Evolutionary conservation across 2,888 invertebrate species (phyloP).

Genomic region (Polydrusus cervinus): DNA sequence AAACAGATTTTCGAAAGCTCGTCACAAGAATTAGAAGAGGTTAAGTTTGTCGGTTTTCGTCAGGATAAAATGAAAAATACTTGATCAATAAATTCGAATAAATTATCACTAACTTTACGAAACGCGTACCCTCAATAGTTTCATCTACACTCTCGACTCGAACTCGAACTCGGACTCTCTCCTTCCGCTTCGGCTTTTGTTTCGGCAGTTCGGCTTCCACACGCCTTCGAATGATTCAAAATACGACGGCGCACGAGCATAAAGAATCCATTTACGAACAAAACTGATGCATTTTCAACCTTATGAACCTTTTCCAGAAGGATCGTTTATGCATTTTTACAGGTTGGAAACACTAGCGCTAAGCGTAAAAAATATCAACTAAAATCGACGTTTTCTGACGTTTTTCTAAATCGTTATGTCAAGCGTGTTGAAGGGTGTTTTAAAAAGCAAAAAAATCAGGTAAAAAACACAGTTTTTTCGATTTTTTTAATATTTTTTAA

Average conservation of each 20-base stretch:
- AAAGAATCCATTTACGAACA: slow-evolving; percentile 25
- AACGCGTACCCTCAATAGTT: slow-evolving; percentile 66
- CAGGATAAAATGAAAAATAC: neutral
- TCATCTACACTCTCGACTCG: slow-evolving; percentile 59
- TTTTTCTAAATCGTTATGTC: slow-evolving; percentile 63
- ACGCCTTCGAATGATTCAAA: slow-evolving; percentile 20
- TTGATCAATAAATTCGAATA: slow-evolving; percentile 32
- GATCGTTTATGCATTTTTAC: slow-evolving; percentile 48
- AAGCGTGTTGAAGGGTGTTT: slow-evolving; percentile 58
- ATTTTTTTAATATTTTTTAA: slow-evolving; percentile 50
- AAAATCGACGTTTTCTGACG: slow-evolving; percentile 66
- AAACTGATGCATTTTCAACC: slow-evolving; percentile 53
- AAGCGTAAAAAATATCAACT: slow-evolving; percentile 68
- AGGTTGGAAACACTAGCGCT: slow-evolving; percentile 65
- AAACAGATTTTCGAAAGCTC: slow-evolving; percentile 11
- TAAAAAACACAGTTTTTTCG: slow-evolving; percentile 57
- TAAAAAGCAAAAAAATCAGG: slow-evolving; percentile 59
- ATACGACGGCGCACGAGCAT: slow-evolving; percentile 36
- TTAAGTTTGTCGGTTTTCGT: slow-evolving; percentile 19
- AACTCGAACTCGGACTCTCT: slow-evolving; percentile 33
- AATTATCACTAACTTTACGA: slow-evolving; percentile 42
- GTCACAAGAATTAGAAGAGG: slow-evolving; percentile 9
- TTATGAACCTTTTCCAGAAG: slow-evolving; percentile 52
- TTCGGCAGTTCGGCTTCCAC: slow-evolving; percentile 43
- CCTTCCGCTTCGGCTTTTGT: slow-evolving; percentile 37